Percentiles rank a stretch among this genome's conserved stretches.
These are phyloP conservation scores for Drepanosiphum platanoidis DNA, from an alignment of 2,888 invertebrate genomes.

Conservation along the genomic window DNA sequence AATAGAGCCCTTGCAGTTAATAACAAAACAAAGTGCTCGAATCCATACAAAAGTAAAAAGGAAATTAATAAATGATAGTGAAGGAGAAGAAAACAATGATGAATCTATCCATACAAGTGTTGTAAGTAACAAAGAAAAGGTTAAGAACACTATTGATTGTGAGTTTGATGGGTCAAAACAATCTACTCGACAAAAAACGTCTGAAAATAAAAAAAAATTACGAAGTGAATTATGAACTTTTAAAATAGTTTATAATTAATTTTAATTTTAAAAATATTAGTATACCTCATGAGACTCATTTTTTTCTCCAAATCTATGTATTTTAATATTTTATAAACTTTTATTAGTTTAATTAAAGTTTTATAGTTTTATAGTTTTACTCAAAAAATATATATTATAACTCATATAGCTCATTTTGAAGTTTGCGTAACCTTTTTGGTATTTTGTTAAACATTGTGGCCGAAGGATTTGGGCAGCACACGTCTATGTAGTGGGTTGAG, in stretches of 20 bases:
- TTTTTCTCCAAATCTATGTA: no score
- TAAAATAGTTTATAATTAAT: not conserved
- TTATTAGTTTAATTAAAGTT: not conserved
- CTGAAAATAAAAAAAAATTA: not conserved
- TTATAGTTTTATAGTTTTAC: not conserved
- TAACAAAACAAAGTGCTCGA: conserved; percentile 16
- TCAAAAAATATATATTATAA: no score
- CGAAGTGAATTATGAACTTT: not conserved
- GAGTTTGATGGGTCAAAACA: not conserved
- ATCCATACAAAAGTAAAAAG: conserved; percentile 33
- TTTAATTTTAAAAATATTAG: not conserved
- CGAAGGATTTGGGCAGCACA: no score
- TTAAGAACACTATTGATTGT: not conserved
- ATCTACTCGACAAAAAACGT: not conserved
- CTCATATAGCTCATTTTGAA: no score
- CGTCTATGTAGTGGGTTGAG: no score
- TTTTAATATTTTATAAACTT: no score
- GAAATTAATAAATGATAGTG: not conserved
- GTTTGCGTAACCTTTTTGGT: no score
- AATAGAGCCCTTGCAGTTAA: not conserved
- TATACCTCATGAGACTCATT: not conserved
- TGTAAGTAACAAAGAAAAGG: conserved; percentile 2
- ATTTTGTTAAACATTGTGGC: no score
- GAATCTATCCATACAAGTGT: not conserved
- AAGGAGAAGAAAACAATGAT: conserved; percentile 30